A percentile compares a stretch with the other conserved stretches of the same genome.
Conservation (phyloP, 2,888 invertebrate species). For the Chrysodeixis includens region DNA sequence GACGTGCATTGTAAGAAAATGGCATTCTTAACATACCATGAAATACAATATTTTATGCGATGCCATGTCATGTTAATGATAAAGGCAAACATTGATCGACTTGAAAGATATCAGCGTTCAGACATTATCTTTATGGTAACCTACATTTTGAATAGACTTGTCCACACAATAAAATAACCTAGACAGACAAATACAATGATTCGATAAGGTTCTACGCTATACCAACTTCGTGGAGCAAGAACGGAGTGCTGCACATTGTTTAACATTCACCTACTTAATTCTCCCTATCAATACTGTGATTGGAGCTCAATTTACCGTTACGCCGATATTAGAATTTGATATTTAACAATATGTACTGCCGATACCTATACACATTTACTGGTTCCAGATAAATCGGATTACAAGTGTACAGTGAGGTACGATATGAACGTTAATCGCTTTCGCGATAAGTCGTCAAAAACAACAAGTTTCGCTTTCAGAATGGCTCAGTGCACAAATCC, state of each 20-base stretch:
- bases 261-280: background rate
- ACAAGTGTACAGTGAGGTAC: background rate
- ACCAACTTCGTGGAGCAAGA: background rate
- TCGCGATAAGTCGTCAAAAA: conserved; percentile 3
- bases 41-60: background rate
- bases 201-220: background rate
- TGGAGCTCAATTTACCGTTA: background rate
- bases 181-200: background rate
- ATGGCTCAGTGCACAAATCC: background rate
- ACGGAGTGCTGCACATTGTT: background rate
- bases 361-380: background rate
- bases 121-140: background rate
- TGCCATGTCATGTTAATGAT: background rate
- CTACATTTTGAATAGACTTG: background rate
- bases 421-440: background rate
- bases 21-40: background rate
- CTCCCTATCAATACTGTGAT: background rate
- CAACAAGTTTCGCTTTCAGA: background rate
- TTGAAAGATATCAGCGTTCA: background rate
- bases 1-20: background rate
- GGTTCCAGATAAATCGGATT: background rate
- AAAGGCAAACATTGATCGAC: background rate
- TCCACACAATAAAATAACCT: background rate
- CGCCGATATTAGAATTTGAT: background rate
- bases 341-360: background rate